Evolutionary conservation across 1,140 invertebrate species (phyloP).

Genomic region (Diabrotica virgifera): DNA sequence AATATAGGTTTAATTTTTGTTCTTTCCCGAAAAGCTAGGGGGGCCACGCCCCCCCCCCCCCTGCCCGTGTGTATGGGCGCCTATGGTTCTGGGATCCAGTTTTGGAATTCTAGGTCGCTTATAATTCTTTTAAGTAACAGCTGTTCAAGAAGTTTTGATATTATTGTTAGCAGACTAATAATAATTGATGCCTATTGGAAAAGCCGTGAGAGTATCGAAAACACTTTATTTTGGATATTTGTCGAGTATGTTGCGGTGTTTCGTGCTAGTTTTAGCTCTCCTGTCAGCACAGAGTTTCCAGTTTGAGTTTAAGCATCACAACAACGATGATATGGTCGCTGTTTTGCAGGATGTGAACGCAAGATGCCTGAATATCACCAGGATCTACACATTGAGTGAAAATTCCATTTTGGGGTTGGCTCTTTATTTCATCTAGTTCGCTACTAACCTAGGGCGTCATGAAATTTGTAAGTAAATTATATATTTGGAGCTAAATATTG

Average conservation of each 20-base stretch:
- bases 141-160: too few species aligned
- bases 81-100: too few species aligned
- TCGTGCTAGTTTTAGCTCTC: conserved; percentile 5
- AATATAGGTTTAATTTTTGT: too few species aligned
- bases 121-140: too few species aligned
- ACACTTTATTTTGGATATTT: conserved; percentile 5
- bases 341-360: conserved; percentile 64
- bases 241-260: conserved; percentile 4
- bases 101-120: too few species aligned
- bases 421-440: conserved; percentile 79
- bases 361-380: conserved; percentile 73
- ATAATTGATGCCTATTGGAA: too few species aligned
- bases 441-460: conserved; percentile 72
- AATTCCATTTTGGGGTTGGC: conserved; percentile 71
- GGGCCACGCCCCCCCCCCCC: too few species aligned
- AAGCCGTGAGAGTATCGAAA: not conserved
- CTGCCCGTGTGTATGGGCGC: too few species aligned
- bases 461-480: conserved; percentile 63
- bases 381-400: conserved; percentile 72
- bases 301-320: conserved; percentile 74
- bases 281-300: conserved; percentile 20
- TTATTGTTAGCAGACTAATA: too few species aligned
- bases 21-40: too few species aligned
- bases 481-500: too few species aligned
- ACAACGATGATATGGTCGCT: conserved; percentile 68